Conservation (phyloP, 2,113 vertebrate species). For the Calidris pygmaea region DNA sequence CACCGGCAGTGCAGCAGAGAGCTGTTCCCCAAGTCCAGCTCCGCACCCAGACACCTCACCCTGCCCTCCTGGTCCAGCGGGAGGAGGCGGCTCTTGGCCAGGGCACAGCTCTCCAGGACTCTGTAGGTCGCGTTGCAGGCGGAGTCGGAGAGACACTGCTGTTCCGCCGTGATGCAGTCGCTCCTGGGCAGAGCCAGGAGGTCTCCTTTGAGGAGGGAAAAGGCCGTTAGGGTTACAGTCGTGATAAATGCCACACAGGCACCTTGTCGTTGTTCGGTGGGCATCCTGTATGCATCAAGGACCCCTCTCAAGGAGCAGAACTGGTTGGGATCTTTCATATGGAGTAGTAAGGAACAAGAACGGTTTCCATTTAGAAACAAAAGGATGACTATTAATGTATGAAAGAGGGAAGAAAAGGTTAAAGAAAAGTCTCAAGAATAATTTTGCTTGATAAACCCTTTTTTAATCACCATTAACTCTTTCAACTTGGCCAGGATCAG, state of each 20-base stretch:
- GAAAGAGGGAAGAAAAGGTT: neutral
- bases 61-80: conserved; percentile 64
- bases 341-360: neutral
- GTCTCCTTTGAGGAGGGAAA: conserved; percentile 49
- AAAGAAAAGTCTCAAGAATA: neutral
- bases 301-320: neutral
- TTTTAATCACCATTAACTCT: neutral
- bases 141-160: conserved; percentile 78
- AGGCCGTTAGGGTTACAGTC: neutral
- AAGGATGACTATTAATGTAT: neutral
- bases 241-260: neutral
- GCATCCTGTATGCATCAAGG: neutral
- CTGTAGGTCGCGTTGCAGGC: conserved; percentile 80
- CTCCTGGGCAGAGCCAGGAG: conserved; percentile 34
- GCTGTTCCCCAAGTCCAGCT: conserved; percentile 76
- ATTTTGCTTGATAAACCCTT: neutral
- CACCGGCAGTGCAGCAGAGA: conserved; percentile 87
- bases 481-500: neutral
- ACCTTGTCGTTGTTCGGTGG: neutral
- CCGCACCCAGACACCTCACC: conserved; percentile 81
- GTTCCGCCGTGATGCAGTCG: conserved; percentile 83
- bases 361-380: neutral
- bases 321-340: neutral
- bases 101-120: conserved; percentile 80
- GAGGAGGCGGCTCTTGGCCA: conserved; percentile 60